Percentiles rank a stretch among this genome's conserved stretches.
These are phyloP conservation scores for Nannobrachium achirus DNA, from an alignment of 2,113 vertebrate genomes.

Conservation along the genomic window DNA sequence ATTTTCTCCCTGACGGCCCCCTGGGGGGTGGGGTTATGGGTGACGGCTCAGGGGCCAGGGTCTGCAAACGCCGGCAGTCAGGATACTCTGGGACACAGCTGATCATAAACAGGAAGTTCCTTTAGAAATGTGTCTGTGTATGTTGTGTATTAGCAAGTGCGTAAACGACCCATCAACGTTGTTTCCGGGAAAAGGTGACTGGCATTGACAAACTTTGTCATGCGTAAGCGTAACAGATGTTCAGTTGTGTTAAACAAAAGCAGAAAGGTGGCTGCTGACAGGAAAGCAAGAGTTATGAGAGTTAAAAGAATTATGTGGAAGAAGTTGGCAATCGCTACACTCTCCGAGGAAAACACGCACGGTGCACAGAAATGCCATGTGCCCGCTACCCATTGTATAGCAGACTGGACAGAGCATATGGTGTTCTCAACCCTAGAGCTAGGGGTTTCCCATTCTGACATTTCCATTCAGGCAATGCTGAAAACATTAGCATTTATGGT, in stretches of 20 bases:
- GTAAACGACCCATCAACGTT: slow-evolving; percentile 29
- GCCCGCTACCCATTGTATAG: neutral
- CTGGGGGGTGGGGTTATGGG: slow-evolving; percentile 40
- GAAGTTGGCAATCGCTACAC: no score
- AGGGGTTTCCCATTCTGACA: neutral
- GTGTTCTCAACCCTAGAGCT: neutral
- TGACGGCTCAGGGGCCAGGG: slow-evolving; percentile 43
- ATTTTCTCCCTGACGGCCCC: slow-evolving; percentile 71
- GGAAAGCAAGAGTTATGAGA: slow-evolving; percentile 23
- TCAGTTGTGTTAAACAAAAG: slow-evolving; percentile 30
- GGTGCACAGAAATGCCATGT: no score
- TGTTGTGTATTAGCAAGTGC: slow-evolving; percentile 27
- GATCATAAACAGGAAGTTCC: slow-evolving; percentile 69
- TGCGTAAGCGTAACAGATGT: slow-evolving; percentile 7
- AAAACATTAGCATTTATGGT: neutral
- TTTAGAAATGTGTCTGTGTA: slow-evolving; percentile 29
- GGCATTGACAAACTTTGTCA: slow-evolving; percentile 30
- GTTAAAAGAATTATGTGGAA: neutral
- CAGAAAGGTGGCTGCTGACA: slow-evolving; percentile 3
- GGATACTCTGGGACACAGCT: slow-evolving; percentile 59
- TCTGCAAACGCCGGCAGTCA: slow-evolving; percentile 39
- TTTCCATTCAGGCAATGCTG: neutral
- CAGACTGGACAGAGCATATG: neutral
- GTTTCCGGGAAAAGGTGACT: slow-evolving; percentile 37
- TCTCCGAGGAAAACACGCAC: neutral